These are phyloP conservation scores for Odobenus rosmarus DNA, from an alignment of 2,113 vertebrate genomes.

Conservation along the genomic window DNA sequence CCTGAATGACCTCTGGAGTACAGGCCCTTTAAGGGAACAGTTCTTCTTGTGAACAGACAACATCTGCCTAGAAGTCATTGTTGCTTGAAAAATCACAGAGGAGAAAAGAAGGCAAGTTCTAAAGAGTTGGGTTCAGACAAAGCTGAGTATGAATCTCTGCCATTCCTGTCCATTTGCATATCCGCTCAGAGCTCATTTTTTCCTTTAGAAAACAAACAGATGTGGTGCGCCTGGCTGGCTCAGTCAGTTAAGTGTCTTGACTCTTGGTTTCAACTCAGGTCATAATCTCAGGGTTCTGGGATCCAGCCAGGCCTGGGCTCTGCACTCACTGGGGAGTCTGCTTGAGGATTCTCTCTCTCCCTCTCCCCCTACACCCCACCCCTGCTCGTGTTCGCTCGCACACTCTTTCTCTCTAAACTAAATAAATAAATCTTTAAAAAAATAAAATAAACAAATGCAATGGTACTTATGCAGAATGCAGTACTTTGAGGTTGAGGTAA, in stretches of 20 bases:
- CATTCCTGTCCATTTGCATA: background rate
- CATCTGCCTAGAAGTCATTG: background rate
- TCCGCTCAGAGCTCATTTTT: background rate
- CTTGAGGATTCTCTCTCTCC: background rate
- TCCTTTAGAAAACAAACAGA: background rate
- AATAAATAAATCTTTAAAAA: background rate
- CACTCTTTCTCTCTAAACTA: background rate
- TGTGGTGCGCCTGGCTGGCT: background rate
- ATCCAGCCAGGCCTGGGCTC: background rate
- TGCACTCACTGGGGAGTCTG: background rate
- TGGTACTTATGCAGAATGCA: background rate
- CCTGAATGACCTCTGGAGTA: background rate
- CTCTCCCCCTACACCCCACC: too few species aligned
- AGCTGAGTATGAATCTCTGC: background rate
- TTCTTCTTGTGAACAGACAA: background rate
- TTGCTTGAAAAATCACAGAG: background rate
- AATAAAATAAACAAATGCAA: background rate
- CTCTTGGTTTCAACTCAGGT: background rate
- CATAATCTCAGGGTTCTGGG: background rate
- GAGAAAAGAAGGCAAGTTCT: background rate
- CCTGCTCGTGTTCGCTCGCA: rapidly evolving
- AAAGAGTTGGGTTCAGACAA: background rate
- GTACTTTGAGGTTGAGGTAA: background rate
- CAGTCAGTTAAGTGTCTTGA: background rate
- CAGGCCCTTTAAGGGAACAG: background rate